Base-by-base conservation (phyloP, 1,140 invertebrate genomes). In the Bradynema listronoti region DNA sequence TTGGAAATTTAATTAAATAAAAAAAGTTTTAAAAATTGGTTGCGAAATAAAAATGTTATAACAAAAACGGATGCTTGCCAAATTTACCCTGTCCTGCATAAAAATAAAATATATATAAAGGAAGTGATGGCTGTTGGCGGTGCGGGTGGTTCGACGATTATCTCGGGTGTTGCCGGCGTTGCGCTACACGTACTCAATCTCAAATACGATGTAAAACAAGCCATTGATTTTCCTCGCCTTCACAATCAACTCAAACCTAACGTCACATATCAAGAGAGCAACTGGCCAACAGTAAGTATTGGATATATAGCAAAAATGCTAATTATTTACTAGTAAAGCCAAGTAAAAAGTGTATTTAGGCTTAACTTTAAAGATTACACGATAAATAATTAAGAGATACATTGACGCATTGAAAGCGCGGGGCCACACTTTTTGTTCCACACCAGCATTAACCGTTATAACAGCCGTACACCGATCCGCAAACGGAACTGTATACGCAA, bases 221-320 rank as follows among this genome's bases (percentile, higher is more conserved):
- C 91, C 0, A 84, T 95, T 2, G 91, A 93, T 80, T 84, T 84
- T 1, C 84, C 86, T 0, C 83, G 92, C 57, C 82, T 96, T 57
- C 91, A 97, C 78, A 89, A 97, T 81, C 92, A 97, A 75, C 80
- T 96, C 0, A 82, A 85, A 64, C 94, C 94, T 0, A 88, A 91
- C 84, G 63, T 83, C 30, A 71, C 91, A 0, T 70, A 81, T 46
- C 89, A 90, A 76, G 91, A 97, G 81, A 83, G 84, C 60, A 87
- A 85, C 30, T 83, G 88, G 59, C 81, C 84, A 50, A 73, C 84
- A 42, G 71, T 53, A 16, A 7, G 51, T 55, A n/a, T n/a, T n/a
- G n/a, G n/a, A n/a, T n/a, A n/a, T n/a, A n/a, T n/a, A n/a, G n/a
- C n/a, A n/a, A n/a, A n/a, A n/a, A n/a, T n/a, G n/a, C n/a, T n/a